Percentiles rank a stretch among this genome's conserved stretches.
phyloP scores from a whole-genome alignment of 2,888 invertebrate genomes.

The Coleophora flavipennella region DNA sequence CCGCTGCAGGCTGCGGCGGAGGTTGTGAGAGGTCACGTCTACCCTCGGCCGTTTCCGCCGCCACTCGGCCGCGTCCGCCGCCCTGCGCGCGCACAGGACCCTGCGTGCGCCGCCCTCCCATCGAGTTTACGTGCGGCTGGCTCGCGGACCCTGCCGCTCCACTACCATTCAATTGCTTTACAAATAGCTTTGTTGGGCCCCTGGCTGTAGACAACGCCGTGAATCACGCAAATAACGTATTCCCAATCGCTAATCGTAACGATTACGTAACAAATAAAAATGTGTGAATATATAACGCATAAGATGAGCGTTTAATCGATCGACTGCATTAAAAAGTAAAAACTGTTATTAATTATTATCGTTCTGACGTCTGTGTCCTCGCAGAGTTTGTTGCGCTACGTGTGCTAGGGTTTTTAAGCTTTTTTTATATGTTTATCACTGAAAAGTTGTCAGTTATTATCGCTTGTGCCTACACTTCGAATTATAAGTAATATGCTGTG shows the following conservation, averaged over 20 bases:
- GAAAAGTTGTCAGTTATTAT: conserved; percentile 27
- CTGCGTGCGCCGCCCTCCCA: conserved; percentile 55
- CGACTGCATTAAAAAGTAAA: conserved; percentile 64
- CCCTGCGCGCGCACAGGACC: conserved; percentile 55
- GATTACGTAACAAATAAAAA: conserved; percentile 29
- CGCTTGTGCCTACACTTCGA: conserved; percentile 29
- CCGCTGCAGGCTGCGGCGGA: conserved; percentile 56
- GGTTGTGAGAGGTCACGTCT: conserved; percentile 68
- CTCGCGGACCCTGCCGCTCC: conserved; percentile 61
- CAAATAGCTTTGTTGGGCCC: conserved; percentile 53
- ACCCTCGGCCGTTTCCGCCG: conserved; percentile 40
- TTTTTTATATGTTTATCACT: conserved; percentile 25
- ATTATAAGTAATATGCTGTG: conserved; percentile 33
- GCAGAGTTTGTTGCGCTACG: conserved; percentile 53
- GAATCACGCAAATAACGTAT: conserved; percentile 27
- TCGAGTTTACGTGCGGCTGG: conserved; percentile 54
- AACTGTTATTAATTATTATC: conserved; percentile 60
- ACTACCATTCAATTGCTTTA: conserved; percentile 64
- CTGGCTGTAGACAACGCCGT: conserved; percentile 47
- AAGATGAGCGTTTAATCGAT: conserved; percentile 60
- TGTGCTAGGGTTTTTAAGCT: conserved; percentile 31
- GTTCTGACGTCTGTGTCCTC: conserved; percentile 50
- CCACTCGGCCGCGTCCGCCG: conserved; percentile 30
- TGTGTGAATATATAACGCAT: conserved; percentile 40
- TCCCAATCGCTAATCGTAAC: conserved; percentile 19